These are phyloP conservation scores for Crossocerus cetratus DNA, from an alignment of 2,888 invertebrate species.

Conservation along the genomic window DNA sequence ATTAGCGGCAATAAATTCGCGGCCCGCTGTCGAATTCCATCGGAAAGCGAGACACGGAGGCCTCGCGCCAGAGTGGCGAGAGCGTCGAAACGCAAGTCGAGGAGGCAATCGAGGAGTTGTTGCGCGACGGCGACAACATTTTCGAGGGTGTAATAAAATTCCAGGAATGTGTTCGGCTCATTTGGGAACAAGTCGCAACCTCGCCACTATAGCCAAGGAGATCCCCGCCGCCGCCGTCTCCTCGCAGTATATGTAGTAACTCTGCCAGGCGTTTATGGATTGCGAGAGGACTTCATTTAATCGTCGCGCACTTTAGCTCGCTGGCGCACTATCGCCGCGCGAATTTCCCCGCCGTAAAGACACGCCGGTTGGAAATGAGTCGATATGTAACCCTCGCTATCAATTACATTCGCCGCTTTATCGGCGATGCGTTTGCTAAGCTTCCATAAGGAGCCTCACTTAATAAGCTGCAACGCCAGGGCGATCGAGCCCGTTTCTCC, in stretches of 20 bases:
- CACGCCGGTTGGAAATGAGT: constrained; percentile 12
- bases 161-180: constrained; percentile 46
- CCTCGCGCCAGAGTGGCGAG: not conserved
- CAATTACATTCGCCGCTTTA: constrained; percentile 49
- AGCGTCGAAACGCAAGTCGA: constrained; percentile 21
- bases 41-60: constrained; percentile 18
- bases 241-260: too few species aligned
- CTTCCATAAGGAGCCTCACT: constrained; percentile 49
- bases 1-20: constrained; percentile 60
- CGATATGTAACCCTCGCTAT: constrained; percentile 32
- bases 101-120: constrained; percentile 41
- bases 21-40: constrained; percentile 11
- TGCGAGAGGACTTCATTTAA: too few species aligned
- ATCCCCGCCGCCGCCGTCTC: too few species aligned
- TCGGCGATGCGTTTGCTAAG: constrained; percentile 51
- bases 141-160: constrained; percentile 47
- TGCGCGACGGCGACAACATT: constrained; percentile 32
- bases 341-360: not conserved
- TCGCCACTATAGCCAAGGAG: too few species aligned
- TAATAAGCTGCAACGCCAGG: constrained; percentile 46
- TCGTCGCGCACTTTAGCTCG: too few species aligned
- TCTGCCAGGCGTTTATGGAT: too few species aligned
- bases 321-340: not conserved
- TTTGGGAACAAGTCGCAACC: constrained; percentile 15
- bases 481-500: not conserved